Conservation (phyloP, 2,113 vertebrate species). For the Micronycteris hirsuta region DNA sequence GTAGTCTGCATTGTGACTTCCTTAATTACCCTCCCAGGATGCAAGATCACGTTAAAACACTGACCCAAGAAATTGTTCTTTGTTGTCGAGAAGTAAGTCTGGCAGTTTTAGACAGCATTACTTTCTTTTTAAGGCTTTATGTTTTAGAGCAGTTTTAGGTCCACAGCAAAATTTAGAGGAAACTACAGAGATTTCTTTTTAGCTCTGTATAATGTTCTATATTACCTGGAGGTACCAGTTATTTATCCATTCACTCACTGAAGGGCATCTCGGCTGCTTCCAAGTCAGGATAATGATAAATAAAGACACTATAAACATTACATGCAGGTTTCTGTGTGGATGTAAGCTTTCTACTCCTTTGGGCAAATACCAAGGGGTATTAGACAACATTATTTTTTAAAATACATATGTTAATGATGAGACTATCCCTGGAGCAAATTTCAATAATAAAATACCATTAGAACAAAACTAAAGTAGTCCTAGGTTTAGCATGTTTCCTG, state of each 20-base stretch:
- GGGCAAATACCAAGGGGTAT: neutral
- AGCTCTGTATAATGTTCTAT: neutral
- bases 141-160: neutral
- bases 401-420: neutral
- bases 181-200: neutral
- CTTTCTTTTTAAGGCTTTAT: neutral
- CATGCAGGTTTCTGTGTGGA: neutral
- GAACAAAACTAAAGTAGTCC: neutral
- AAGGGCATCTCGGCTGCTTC: neutral
- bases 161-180: neutral
- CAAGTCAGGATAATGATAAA: neutral
- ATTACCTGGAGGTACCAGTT: neutral
- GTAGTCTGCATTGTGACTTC: neutral
- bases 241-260: neutral
- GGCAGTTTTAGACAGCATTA: neutral
- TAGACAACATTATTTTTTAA: neutral
- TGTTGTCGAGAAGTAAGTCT: neutral
- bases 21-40: neutral
- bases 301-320: neutral
- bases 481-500: neutral
- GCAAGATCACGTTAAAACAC: neutral
- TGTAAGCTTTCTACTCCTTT: neutral
- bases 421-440: constrained; percentile 4
- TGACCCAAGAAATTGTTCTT: neutral
- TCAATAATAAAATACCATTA: neutral